A percentile compares a stretch with the other conserved stretches of the same genome.
Evolutionary conservation across 2,797 vertebrate species (phyloP).

Genomic region (Setipinna tenuifilis): DNA sequence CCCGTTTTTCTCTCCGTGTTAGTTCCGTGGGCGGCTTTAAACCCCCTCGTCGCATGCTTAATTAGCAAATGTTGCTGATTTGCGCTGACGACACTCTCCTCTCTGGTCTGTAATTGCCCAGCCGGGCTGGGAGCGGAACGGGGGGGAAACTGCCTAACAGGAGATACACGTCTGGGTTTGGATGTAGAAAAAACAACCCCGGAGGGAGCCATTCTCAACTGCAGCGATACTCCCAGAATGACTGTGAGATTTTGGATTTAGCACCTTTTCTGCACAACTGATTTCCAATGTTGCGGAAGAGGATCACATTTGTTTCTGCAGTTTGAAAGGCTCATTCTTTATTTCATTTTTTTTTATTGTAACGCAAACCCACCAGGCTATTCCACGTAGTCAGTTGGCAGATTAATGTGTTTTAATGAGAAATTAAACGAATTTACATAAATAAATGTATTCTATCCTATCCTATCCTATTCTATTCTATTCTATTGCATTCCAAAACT

Average conservation of each 20-base stretch:
- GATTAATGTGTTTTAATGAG: too few relatives aligned
- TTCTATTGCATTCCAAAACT: too few relatives aligned
- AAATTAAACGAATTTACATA: too few relatives aligned
- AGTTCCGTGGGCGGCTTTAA: background rate
- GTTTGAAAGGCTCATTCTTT: background rate
- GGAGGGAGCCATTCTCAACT: background rate
- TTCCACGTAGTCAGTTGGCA: background rate
- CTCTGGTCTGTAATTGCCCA: slow-evolving; percentile 7
- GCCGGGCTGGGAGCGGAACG: background rate
- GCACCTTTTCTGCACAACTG: background rate
- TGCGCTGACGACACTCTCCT: slow-evolving; percentile 14
- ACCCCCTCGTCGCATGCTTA: background rate
- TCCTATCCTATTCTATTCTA: too few relatives aligned
- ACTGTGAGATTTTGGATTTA: background rate
- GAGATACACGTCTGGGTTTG: slow-evolving; percentile 20
- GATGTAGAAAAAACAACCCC: background rate
- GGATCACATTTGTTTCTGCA: background rate
- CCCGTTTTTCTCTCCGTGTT: background rate
- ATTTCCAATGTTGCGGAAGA: too few relatives aligned
- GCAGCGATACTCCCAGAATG: background rate
- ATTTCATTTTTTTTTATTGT: background rate
- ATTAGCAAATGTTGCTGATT: slow-evolving; percentile 26
- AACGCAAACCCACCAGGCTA: background rate
- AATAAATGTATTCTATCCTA: too few relatives aligned
- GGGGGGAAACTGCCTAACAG: slow-evolving; percentile 3